A percentile compares a stretch with the other conserved stretches of the same genome.
These are phyloP conservation scores for Triplophysa rosa DNA, from an alignment of 2,113 vertebrate species.

Conservation along the genomic window DNA sequence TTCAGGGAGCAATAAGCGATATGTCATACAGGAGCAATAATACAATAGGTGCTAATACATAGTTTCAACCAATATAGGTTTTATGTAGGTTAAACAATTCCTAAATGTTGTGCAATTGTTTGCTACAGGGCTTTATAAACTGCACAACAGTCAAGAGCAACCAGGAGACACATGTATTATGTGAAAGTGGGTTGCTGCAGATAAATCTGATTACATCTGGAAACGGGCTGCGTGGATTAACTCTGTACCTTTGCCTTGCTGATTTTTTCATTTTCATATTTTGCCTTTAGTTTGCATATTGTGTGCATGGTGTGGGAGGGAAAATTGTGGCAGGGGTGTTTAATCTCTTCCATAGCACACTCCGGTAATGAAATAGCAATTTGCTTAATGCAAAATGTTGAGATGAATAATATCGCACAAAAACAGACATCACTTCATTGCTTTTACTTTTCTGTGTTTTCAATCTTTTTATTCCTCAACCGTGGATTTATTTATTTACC, in stretches of 20 bases:
- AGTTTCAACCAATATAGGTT: too few species aligned
- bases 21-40: too few species aligned
- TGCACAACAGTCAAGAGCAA: neutral
- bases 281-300: conserved; percentile 26
- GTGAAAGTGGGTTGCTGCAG: conserved; percentile 13
- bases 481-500: neutral
- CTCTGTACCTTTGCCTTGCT: conserved; percentile 17
- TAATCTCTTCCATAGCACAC: conserved; percentile 29
- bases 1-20: too few species aligned
- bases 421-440: conserved; percentile 7
- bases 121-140: conserved; percentile 1
- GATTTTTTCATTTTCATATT: conserved; percentile 31
- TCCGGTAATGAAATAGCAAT: conserved; percentile 27
- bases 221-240: conserved; percentile 21
- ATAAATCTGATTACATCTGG: conserved; percentile 41
- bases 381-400: conserved; percentile 29
- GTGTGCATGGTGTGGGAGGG: conserved; percentile 25
- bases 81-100: too few species aligned
- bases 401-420: conserved; percentile 30
- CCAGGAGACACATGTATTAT: conserved; percentile 14
- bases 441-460: neutral
- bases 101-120: neutral
- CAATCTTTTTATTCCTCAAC: neutral
- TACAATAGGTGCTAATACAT: too few species aligned
- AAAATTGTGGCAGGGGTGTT: conserved; percentile 30